Evolutionary conservation across 2,888 invertebrate genomes (phyloP).

Genomic region (Xestia sexstrigata): DNA sequence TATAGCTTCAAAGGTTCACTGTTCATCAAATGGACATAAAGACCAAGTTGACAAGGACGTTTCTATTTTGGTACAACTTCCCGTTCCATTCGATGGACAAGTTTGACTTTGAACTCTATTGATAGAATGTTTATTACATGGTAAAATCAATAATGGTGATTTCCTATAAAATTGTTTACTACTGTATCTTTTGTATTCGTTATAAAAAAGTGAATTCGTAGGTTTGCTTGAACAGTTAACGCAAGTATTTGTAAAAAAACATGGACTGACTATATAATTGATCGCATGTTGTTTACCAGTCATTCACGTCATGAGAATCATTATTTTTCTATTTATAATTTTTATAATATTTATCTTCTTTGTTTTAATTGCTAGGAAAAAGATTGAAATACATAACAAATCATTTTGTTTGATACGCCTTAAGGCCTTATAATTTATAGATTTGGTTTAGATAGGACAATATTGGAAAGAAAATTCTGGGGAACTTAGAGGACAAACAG

Average conservation of each 20-base stretch:
- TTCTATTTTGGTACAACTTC: slow-evolving; percentile 20
- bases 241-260: background rate
- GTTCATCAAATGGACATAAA: slow-evolving; percentile 36
- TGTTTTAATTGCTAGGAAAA: background rate
- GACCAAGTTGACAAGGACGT: slow-evolving; percentile 28
- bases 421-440: too few species aligned
- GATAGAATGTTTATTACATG: background rate
- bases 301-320: background rate
- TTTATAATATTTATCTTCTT: background rate
- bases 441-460: too few species aligned
- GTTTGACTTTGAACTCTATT: slow-evolving; percentile 34
- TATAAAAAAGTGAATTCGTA: background rate
- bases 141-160: background rate
- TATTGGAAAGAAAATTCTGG: too few species aligned
- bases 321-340: background rate
- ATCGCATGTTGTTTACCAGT: background rate
- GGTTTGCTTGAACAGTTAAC: background rate
- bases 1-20: slow-evolving; percentile 14
- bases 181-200: background rate
- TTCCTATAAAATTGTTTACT: background rate
- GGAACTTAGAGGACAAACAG: too few species aligned
- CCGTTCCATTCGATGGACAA: slow-evolving; percentile 4
- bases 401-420: too few species aligned
- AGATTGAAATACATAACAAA: background rate
- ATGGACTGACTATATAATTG: background rate